Evolutionary conservation across 2,797 vertebrate genomes (phyloP).

Genomic region (Muscicapa comitata): DNA sequence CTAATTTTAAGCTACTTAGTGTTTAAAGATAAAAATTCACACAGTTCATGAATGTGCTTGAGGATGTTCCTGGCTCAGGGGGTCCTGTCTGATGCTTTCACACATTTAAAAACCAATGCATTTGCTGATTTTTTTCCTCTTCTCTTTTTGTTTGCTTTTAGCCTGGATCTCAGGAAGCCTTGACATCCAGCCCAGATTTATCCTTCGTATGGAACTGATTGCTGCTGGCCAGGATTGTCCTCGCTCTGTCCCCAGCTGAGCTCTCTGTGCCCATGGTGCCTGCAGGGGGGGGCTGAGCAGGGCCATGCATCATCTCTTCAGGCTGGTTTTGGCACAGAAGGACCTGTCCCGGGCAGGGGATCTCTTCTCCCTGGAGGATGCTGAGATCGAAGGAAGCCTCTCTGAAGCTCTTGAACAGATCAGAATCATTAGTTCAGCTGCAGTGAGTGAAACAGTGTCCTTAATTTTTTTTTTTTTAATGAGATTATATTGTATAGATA

Average conservation of each 20-base stretch:
- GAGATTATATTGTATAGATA: neutral
- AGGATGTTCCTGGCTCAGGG: neutral
- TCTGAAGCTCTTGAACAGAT: slow-evolving; percentile 94
- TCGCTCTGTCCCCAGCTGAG: neutral
- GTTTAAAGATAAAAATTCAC: neutral
- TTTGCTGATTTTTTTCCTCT: neutral
- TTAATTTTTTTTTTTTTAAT: neutral
- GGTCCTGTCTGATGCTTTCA: accelerated
- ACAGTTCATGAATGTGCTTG: accelerated
- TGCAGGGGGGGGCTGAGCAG: neutral
- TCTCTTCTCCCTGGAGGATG: slow-evolving; percentile 91
- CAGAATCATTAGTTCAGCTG: slow-evolving; percentile 89
- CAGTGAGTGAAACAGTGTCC: slow-evolving; percentile 73
- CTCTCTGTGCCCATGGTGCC: neutral
- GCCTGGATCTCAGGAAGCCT: neutral
- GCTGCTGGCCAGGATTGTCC: neutral
- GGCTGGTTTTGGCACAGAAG: slow-evolving; percentile 89
- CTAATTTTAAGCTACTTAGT: neutral
- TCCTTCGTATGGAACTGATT: neutral
- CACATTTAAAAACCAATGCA: neutral
- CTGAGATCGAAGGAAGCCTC: slow-evolving; percentile 88
- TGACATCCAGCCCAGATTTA: neutral
- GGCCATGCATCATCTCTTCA: slow-evolving; percentile 91
- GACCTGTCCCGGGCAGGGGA: slow-evolving; percentile 94
- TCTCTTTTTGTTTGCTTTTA: neutral